Evolutionary conservation across 2,888 invertebrate species (phyloP), one percentile per base, ranked within the genome.

Genomic region (Drosophila imparisetae): DNA sequence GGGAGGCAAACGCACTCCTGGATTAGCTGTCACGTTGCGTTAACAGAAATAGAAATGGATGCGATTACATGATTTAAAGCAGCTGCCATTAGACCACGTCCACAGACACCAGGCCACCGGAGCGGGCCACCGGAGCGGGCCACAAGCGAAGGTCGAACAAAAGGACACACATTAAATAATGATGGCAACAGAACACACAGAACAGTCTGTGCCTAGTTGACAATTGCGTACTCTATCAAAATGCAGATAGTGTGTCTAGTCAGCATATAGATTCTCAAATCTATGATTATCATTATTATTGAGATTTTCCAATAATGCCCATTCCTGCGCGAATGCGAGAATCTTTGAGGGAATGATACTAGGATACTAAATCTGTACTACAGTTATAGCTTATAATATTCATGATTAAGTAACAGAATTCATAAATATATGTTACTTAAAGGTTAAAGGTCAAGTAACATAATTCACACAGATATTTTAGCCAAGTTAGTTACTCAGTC

Each of bases 1-100:
- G 64, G 83, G 81, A 73, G 81, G 72, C 68, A 80, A 76, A 42
- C 42, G 21, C 59, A 64, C 63, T 61, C 64, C 69, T 55, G 55
- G 65, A 66, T 66, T 76, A 72, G 73, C 67, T 81, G 81, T 80
- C 76, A 72, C 76, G 72, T 75, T 72, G 70, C 66, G 75, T 78
- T 80, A 84, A 86, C 81, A 79, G 81, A 78, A 75, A 88, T 88
- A 78, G 83, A 72, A 75, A 70, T 74, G 72, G 61, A 83, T 79
- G 71, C 72, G 71, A 60, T 50, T 57, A 77, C 79, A 84, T 90
- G 81, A 86, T 86, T 86, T 81, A 86, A 78, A 66, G 54, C 53
- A 34, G 40, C 30, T 50, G 54, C 11, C 52, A 64, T 67, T 72
- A 72, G 72, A 65, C 71, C 45, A 52, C 55, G 77, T 48, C 62